Evolutionary conservation across 2,797 vertebrate species (phyloP).

Genomic region (Syncerus caffer): DNA sequence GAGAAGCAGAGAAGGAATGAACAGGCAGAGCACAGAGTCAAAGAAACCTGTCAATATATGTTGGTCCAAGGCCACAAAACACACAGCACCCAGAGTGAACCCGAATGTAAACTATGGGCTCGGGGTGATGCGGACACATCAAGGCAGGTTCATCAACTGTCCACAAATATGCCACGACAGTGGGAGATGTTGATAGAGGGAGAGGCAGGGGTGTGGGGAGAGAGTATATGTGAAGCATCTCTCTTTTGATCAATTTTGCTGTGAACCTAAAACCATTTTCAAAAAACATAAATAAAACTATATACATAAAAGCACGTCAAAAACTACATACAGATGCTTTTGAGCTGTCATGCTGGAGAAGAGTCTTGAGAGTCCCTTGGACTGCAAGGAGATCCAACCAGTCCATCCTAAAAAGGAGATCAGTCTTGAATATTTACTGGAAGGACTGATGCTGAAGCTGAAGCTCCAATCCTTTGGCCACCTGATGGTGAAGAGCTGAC

Average conservation of each 20-base stretch:
- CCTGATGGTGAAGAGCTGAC: not conserved
- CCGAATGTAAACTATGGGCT: fast-evolving
- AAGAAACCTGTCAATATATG: fast-evolving
- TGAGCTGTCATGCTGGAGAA: not conserved
- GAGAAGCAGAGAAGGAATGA: fast-evolving
- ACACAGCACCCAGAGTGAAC: fast-evolving
- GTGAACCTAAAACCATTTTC: not conserved
- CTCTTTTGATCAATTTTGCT: not conserved
- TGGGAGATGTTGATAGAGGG: fast-evolving
- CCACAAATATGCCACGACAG: fast-evolving
- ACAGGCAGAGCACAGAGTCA: fast-evolving
- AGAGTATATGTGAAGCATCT: fast-evolving
- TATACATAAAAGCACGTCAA: not conserved
- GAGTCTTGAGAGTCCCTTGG: not conserved
- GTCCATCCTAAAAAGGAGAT: not conserved
- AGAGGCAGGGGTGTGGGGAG: fast-evolving
- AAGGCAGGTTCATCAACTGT: fast-evolving
- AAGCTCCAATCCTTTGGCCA: not conserved
- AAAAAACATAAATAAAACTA: not conserved
- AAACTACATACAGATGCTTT: not conserved
- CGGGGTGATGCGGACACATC: fast-evolving
- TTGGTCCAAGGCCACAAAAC: not conserved
- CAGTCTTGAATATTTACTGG: not conserved
- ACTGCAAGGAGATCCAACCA: not conserved
- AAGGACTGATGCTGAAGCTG: not conserved